Evolutionary conservation across 2,113 vertebrate genomes (phyloP), one percentile per base, ranked within the genome.

Genomic region (Cairina moschata): DNA sequence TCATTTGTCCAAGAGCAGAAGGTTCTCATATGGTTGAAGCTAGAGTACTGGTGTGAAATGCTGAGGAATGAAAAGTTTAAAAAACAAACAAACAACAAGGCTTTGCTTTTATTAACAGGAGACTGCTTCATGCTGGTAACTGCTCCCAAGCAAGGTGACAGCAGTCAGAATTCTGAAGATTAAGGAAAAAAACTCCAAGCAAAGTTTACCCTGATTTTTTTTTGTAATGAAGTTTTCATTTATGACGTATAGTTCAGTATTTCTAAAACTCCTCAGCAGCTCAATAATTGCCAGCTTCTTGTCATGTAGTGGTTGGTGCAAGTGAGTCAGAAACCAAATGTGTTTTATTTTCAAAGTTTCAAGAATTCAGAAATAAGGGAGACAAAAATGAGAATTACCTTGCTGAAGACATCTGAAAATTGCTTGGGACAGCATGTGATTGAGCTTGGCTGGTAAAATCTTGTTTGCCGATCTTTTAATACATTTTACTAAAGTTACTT

Each of bases 401-500:
- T 48, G 74, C 40, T 21, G 72, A 66, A 32, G 12, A 17, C 7
- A 10, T 83, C 55, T 8, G 7, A 7, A 42, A 56, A 13, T 0
- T 13, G 42, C 0, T 0, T 71, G 62, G 74, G 56, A n/a, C 46
- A 59, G 56, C 28, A 3, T 0, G 0, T 3, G 25, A 11, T 13
- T 25, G n/a, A 55, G 55, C 0, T 0, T 9, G 8, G n/a, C n/a
- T 34, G 3, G 52, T 40, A 46, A 52, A 31, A n/a, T n/a, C 32
- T 34, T 5, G 5, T 17, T 40, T 52, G n/a, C 8, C 0, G 58
- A 1, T 9, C 55, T 85, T 50, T 42, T 6, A 32, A 6, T 56
- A 31, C 0, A 0, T 13, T 73, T 82, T 48, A 38, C 32, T 60
- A 34, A 83, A 69, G 59, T 17, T 73, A 26, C 13, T 91, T 50